A percentile compares a stretch with the other conserved stretches of the same genome.
These are phyloP conservation scores for Chouioia cunea DNA, from an alignment of 2,888 invertebrate genomes.

Conservation along the genomic window DNA sequence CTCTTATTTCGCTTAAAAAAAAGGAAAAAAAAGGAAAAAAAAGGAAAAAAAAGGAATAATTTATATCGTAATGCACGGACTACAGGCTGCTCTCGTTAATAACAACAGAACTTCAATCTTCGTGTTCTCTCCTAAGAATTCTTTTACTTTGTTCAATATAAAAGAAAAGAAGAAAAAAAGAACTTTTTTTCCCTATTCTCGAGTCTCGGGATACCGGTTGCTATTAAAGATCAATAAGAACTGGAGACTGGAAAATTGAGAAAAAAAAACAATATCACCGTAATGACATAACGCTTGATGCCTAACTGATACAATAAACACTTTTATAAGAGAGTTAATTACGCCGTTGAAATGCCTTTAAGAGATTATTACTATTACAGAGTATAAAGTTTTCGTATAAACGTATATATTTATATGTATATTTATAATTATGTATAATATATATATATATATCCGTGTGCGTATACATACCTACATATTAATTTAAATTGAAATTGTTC, in stretches of 20 bases:
- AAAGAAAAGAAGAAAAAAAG: conserved; percentile 37
- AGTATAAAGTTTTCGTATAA: conserved; percentile 62
- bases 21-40: conserved; percentile 23
- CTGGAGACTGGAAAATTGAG: conserved; percentile 17
- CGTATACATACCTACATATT: conserved; percentile 54
- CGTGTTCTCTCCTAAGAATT: conserved; percentile 51
- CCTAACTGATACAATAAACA: conserved; percentile 20
- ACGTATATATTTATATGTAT: conserved; percentile 55
- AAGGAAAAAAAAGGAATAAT: conserved; percentile 44
- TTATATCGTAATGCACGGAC: conserved; percentile 49
- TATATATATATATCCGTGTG: conserved; percentile 56
- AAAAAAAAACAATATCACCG: conserved; percentile 24
- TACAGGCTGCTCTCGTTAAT: conserved; percentile 54
- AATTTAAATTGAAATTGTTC: conserved; percentile 43
- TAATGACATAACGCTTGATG: conserved; percentile 23
- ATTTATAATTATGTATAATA: conserved; percentile 50
- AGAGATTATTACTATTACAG: conserved; percentile 57
- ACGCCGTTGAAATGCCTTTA: conserved; percentile 58
- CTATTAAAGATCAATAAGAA: conserved; percentile 5
- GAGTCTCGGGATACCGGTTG: conserved; percentile 3
- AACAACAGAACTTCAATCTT: conserved; percentile 56
- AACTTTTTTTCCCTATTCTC: conserved; percentile 9
- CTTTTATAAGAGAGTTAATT: conserved; percentile 54
- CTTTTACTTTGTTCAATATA: conserved; percentile 19
- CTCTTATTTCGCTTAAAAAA: conserved; percentile 24